Evolutionary conservation across 1,140 invertebrate genomes (phyloP).

Genomic region (Arion vulgaris): DNA sequence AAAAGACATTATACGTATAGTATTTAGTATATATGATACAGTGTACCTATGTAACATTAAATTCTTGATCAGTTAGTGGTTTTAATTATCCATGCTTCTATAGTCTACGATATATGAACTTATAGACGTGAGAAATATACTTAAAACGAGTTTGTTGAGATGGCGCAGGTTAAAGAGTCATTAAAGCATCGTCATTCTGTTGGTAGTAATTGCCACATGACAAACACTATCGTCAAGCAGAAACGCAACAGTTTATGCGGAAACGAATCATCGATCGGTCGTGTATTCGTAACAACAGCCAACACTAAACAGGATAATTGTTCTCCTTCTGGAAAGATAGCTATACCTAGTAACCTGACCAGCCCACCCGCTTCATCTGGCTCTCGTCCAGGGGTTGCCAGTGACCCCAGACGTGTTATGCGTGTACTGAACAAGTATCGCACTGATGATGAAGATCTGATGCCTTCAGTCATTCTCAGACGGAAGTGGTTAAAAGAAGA

Average conservation of each 20-base stretch:
- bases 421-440: background rate
- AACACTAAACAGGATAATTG: background rate
- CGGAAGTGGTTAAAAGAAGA: constrained; percentile 27
- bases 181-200: background rate
- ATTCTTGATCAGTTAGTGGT: too few relatives aligned
- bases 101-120: too few relatives aligned
- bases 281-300: background rate
- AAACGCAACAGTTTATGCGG: background rate
- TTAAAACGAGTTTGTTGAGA: background rate
- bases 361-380: background rate
- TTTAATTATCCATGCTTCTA: too few relatives aligned
- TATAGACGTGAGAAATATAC: too few relatives aligned
- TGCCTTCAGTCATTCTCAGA: background rate
- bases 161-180: background rate
- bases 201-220: background rate
- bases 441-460: background rate
- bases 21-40: too few relatives aligned
- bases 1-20: too few relatives aligned
- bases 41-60: too few relatives aligned
- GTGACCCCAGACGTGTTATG: background rate
- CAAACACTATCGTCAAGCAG: background rate
- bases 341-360: background rate
- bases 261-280: background rate
- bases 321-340: background rate
- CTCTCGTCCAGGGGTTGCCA: background rate